phyloP scores from a whole-genome alignment of 2,797 vertebrate species.

The Lerista edwardsae region DNA sequence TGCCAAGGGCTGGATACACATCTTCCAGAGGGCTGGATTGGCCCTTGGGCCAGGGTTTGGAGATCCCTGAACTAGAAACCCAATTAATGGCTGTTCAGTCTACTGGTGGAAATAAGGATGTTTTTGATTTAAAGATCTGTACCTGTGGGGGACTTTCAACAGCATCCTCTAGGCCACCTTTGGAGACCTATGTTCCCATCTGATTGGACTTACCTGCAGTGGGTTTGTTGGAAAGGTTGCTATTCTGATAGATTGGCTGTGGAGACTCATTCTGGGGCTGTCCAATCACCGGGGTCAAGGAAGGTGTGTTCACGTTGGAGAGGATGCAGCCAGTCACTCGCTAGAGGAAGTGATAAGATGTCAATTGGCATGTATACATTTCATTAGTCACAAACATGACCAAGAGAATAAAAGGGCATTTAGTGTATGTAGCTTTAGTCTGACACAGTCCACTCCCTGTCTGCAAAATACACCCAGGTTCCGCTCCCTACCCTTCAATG shows the following conservation, averaged over 20 bases:
- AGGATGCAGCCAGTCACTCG: constrained; percentile 98
- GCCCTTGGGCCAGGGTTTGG: too few relatives aligned
- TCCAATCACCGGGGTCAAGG: constrained; percentile 92
- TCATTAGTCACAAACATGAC: not conserved
- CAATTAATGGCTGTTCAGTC: not conserved
- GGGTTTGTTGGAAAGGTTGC: constrained; percentile 85
- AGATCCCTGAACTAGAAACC: not conserved
- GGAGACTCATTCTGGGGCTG: constrained; percentile 91
- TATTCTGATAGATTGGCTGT: constrained; percentile 90
- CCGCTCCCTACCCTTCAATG: not conserved
- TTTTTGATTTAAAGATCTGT: not conserved
- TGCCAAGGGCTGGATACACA: too few relatives aligned
- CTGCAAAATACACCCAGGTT: not conserved
- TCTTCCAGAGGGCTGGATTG: too few relatives aligned
- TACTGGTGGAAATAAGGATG: too few relatives aligned
- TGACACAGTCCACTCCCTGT: not conserved
- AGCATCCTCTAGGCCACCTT: not conserved
- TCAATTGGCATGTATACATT: not conserved
- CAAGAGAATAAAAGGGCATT: not conserved
- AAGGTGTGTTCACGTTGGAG: constrained; percentile 96
- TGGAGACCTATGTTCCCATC: fast-evolving
- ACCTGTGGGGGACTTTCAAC: fast-evolving
- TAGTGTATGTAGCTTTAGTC: not conserved
- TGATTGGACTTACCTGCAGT: constrained; percentile 81
- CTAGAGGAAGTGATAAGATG: constrained; percentile 69